phyloP scores from a whole-genome alignment of 2,888 invertebrate species.

The Drosophila seclusa region DNA sequence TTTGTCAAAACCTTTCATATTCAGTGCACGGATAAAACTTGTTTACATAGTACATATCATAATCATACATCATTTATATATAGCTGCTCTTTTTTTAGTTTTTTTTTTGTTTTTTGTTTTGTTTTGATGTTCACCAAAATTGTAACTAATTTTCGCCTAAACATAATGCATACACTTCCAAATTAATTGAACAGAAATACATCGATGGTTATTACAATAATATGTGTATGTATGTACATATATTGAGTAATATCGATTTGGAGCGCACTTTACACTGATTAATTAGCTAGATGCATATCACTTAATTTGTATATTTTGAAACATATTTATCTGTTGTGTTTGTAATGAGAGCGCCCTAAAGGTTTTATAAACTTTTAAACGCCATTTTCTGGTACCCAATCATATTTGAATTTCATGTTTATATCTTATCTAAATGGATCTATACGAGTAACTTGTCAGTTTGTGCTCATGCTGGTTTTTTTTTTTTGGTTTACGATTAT shows the following conservation, averaged over 20 bases:
- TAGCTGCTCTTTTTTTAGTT: constrained; percentile 42
- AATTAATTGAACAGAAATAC: constrained; percentile 56
- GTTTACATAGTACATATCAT: constrained; percentile 53
- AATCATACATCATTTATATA: constrained; percentile 39
- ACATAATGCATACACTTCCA: constrained; percentile 42
- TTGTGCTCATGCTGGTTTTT: constrained; percentile 30
- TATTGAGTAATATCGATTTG: constrained; percentile 50
- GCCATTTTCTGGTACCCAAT: constrained; percentile 37
- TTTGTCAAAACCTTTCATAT: constrained; percentile 66
- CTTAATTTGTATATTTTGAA: constrained; percentile 51
- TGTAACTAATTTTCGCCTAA: constrained; percentile 51
- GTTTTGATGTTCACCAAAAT: constrained; percentile 60
- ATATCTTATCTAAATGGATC: constrained; percentile 24
- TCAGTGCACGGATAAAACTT: constrained; percentile 74
- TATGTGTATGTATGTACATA: constrained; percentile 27
- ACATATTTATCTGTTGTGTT: constrained; percentile 27
- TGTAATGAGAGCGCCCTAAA: constrained; percentile 17
- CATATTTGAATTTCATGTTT: constrained; percentile 16
- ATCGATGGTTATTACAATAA: constrained; percentile 57
- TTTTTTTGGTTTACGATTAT: constrained; percentile 31
- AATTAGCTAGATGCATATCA: constrained; percentile 58
- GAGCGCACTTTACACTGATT: constrained; percentile 51
- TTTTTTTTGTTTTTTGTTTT: background rate
- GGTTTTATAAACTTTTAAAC: constrained; percentile 60
- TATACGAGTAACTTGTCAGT: constrained; percentile 22